Evolutionary conservation across 2,113 vertebrate species (phyloP).

Genomic region (Baryphthengus martii): DNA sequence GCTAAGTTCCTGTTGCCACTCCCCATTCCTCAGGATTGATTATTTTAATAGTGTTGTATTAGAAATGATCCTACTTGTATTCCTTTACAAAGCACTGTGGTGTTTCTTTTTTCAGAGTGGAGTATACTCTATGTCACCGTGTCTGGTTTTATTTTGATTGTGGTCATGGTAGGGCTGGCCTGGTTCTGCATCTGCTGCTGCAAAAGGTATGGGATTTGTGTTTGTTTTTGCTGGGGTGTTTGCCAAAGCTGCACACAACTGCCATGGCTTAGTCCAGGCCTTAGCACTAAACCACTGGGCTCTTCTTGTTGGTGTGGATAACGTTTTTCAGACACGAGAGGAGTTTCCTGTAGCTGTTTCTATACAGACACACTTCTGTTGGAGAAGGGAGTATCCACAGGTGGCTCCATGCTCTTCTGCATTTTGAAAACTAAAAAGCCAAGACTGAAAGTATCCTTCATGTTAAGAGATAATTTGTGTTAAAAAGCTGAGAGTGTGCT

Average conservation of each 20-base stretch:
- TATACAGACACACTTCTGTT: not conserved
- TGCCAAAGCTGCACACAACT: not conserved
- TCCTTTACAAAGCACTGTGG: not conserved
- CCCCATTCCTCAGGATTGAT: not conserved
- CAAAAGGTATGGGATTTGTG: conserved; percentile 76
- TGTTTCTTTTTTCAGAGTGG: conserved; percentile 81
- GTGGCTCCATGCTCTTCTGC: not conserved
- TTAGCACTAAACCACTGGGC: not conserved
- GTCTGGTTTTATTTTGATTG: conserved; percentile 71
- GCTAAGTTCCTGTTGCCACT: not conserved
- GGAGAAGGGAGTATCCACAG: not conserved
- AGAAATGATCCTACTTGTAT: not conserved
- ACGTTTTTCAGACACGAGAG: not conserved
- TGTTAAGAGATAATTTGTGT: not conserved
- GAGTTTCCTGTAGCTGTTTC: not conserved
- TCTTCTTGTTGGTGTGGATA: too few relatives aligned
- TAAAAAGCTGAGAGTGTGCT: not conserved
- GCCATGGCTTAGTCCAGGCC: not conserved
- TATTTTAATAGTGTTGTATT: not conserved
- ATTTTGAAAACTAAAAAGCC: not conserved
- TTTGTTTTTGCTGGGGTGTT: not conserved
- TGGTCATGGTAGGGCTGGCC: conserved; percentile 70
- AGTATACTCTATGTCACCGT: conserved; percentile 84
- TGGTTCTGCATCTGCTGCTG: conserved; percentile 88
- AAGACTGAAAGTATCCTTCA: not conserved